These are phyloP conservation scores for Ridgeia piscesae DNA, from an alignment of 1,140 invertebrate genomes.

Conservation along the genomic window DNA sequence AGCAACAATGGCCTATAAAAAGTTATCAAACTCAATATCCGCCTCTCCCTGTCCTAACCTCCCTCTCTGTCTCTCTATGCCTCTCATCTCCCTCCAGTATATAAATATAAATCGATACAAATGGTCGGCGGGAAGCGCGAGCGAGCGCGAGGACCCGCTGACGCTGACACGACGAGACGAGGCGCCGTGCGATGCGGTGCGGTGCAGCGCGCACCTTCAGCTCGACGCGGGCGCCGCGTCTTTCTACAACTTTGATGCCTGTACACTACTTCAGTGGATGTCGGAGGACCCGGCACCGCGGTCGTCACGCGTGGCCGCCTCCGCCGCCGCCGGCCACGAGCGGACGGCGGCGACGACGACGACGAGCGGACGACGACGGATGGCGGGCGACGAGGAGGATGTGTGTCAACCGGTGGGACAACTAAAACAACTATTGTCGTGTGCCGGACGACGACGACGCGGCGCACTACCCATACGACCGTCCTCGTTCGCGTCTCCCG, in stretches of 20 bases:
- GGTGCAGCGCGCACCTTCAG: neutral
- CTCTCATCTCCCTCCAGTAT: conserved; percentile 10
- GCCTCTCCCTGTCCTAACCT: conserved; percentile 8
- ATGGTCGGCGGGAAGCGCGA: neutral
- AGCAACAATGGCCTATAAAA: conserved; percentile 52
- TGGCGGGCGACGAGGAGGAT: neutral
- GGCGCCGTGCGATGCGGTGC: no score
- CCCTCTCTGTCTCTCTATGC: neutral
- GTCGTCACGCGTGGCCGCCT: neutral
- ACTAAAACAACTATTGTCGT: neutral
- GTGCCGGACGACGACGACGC: neutral
- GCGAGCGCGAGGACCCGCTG: neutral
- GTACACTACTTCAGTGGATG: neutral
- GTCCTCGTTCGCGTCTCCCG: neutral
- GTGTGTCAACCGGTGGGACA: neutral
- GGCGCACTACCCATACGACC: neutral
- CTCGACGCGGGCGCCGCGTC: conserved; percentile 12
- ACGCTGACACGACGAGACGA: no score
- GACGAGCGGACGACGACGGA: neutral
- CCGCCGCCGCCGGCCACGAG: conserved; percentile 12
- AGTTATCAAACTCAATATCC: conserved; percentile 27
- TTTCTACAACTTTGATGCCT: conserved; percentile 7
- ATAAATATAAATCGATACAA: conserved; percentile 11
- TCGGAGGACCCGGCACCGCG: neutral
- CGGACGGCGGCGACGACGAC: neutral